Evolutionary conservation across 2,113 vertebrate species (phyloP).

Genomic region (Campylomormyrus numenius): DNA sequence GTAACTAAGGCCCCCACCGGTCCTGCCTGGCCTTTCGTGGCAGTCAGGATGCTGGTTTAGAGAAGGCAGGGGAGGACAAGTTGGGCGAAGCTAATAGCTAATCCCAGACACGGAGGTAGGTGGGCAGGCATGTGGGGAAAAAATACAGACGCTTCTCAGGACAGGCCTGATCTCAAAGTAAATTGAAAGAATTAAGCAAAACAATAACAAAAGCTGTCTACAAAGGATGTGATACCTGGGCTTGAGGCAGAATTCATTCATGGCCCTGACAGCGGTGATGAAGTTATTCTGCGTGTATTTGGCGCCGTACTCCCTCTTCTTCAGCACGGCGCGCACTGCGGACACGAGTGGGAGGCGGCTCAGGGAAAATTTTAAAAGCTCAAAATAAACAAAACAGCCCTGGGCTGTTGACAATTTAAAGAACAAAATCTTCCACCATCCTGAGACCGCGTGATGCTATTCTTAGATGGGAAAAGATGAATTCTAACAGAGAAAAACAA

Average conservation of each 20-base stretch:
- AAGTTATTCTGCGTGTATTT: constrained; percentile 98
- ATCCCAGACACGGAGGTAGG: neutral
- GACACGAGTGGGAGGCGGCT: neutral
- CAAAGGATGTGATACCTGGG: constrained; percentile 69
- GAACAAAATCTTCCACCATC: neutral
- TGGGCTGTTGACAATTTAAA: neutral
- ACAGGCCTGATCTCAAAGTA: neutral
- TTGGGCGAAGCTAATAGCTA: neutral
- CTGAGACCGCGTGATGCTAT: neutral
- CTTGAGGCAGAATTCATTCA: constrained; percentile 98
- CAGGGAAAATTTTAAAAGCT: neutral
- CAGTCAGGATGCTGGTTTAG: neutral
- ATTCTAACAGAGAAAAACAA: neutral
- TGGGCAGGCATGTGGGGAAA: neutral
- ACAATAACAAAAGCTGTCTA: neutral
- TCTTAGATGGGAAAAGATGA: neutral
- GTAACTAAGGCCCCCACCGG: neutral
- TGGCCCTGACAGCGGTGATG: constrained; percentile 93
- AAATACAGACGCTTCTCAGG: neutral
- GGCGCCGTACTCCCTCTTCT: constrained; percentile 92
- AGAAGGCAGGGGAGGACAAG: neutral
- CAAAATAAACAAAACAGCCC: neutral
- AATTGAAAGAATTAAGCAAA: neutral
- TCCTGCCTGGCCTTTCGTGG: neutral
- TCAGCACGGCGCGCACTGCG: constrained; percentile 89